phyloP scores from a whole-genome alignment of 2,888 invertebrate genomes.

The Molanna angustata region DNA sequence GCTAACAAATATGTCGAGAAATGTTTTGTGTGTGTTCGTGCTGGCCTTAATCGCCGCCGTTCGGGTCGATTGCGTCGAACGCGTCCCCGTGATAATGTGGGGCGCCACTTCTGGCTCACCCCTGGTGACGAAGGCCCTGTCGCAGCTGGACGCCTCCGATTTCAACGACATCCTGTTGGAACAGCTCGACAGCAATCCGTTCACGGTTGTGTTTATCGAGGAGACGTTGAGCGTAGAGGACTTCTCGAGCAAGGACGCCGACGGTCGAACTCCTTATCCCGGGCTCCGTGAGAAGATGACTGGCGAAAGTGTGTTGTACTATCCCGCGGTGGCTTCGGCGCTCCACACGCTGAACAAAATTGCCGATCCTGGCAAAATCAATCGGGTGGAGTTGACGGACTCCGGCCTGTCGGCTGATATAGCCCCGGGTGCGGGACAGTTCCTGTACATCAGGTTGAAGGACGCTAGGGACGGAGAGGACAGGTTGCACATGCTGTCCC shows the following conservation, averaged over 20 bases:
- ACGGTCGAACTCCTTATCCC: conserved; percentile 44
- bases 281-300: conserved; percentile 43
- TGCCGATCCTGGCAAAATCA: conserved; percentile 43
- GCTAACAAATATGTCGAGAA: background rate
- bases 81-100: conserved; percentile 61
- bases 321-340: conserved; percentile 62
- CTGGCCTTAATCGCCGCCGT: background rate
- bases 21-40: background rate
- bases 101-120: conserved; percentile 43
- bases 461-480: conserved; percentile 58
- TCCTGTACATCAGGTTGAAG: conserved; percentile 56
- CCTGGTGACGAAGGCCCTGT: conserved; percentile 42
- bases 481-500: conserved; percentile 52
- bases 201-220: conserved; percentile 54
- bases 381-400: conserved; percentile 45
- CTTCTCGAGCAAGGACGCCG: conserved; percentile 50
- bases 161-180: conserved; percentile 44
- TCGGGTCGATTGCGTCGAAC: conserved; percentile 35
- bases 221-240: conserved; percentile 59
- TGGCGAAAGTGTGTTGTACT: conserved; percentile 47
- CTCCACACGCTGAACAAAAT: conserved; percentile 54
- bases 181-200: conserved; percentile 43
- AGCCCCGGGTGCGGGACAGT: conserved; percentile 45
- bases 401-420: conserved; percentile 43
- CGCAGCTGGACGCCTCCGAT: conserved; percentile 39